Evolutionary conservation across 2,888 invertebrate species (phyloP), one percentile per base, ranked within the genome.

Genomic region (Anticlea derivata): DNA sequence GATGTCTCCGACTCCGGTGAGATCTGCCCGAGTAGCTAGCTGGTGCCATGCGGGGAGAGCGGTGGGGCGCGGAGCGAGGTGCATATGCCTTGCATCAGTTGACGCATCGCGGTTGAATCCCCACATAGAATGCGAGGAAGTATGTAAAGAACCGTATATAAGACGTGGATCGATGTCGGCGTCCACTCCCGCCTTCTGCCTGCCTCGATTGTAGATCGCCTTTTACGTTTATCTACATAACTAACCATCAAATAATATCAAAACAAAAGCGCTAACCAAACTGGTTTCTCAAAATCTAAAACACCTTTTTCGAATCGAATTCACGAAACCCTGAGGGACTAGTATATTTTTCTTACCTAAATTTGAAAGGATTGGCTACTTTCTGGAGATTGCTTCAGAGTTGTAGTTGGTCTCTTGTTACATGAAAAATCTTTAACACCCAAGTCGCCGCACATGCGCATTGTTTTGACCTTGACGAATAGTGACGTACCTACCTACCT

Each of bases 71-170:
- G 73, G 67, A 52, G 70, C 64, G 80, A 72, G 75, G 74, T 81
- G 80, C 81, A 82, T 82, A 78, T 87, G 72, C 73, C 75, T 75
- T 75, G 86, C 86, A 87, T 80, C 75, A 73, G 82, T 86, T 87
- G 86, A 87, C 86, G 87, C 88, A 87, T 87, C 84, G 84, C 84
- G 77, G 83, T 84, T 83, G 83, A 84, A 85, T 84, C 85, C 83
- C 86, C 80, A 87, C 84, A 86, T 86, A 86, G 75, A 74, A 75
- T 75, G 80, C 76, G 82, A 82, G 82, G 81, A 82, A 80, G 75
- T 84, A 86, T 86, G 85, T 86, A 86, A 73, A 84, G 83, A 66
- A 70, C 68, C 60, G 76, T 80, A 88, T 70, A 86, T 87, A 87
- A 84, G 83, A 80, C 80, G 72, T 73, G 85, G 87, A 87, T 88